A percentile compares a stretch with the other conserved stretches of the same genome.
Conservation (phyloP, 1,140 invertebrate species). For the Pogonognathellus flavescens region DNA sequence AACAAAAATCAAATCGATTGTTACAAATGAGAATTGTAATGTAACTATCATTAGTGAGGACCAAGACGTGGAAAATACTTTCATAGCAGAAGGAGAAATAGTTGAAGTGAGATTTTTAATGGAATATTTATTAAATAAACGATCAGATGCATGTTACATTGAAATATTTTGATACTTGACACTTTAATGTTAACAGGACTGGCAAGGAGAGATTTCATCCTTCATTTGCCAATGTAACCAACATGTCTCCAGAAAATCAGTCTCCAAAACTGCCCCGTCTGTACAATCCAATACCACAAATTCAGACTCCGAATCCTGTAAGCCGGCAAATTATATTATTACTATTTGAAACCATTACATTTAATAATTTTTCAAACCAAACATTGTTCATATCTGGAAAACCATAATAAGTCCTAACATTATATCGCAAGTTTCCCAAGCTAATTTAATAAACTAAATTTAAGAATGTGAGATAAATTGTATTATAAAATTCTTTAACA, state of each 20-base stretch:
- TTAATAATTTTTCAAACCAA: too few relatives aligned
- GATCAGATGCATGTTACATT: not conserved
- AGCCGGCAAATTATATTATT: too few relatives aligned
- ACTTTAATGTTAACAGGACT: not conserved
- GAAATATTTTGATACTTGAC: not conserved
- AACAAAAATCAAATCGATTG: not conserved
- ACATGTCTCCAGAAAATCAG: not conserved
- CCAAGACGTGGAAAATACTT: too few relatives aligned
- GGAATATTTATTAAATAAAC: too few relatives aligned
- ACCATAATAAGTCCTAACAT: too few relatives aligned
- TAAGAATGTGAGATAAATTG: not conserved
- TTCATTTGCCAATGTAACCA: not conserved
- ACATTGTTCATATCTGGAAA: too few relatives aligned
- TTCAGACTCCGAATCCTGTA: too few relatives aligned
- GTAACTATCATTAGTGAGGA: not conserved
- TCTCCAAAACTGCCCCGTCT: not conserved
- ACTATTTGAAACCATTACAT: too few relatives aligned
- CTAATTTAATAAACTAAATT: too few relatives aligned
- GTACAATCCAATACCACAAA: not conserved
- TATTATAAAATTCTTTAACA: not conserved
- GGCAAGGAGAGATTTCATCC: not conserved
- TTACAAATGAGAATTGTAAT: not conserved
- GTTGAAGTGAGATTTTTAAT: not conserved
- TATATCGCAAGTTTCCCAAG: too few relatives aligned
- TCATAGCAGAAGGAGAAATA: not conserved